Evolutionary conservation across 2,888 invertebrate genomes (phyloP), one percentile per base, ranked within the genome.

Genomic region (Oegoconia quadripuncta): DNA sequence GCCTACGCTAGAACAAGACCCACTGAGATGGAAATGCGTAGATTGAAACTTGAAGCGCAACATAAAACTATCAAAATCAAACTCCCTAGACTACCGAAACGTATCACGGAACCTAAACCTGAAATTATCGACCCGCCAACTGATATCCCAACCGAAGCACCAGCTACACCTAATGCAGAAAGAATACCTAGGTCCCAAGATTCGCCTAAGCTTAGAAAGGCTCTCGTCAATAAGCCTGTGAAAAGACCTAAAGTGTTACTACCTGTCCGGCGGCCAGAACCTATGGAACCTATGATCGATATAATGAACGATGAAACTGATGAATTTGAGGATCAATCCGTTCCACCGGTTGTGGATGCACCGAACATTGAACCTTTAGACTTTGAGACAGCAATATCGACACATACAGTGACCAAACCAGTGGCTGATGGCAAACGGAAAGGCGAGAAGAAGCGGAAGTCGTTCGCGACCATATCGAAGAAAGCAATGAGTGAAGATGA

Each of bases 1-100:
- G 96, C 96, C 0, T 93, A 93, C 50, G 95, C 95, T 1, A 89
- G 96, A 48, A 93, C 94, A 1, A 62, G 55, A 51, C 75, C 76
- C 1, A 49, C 59, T 0, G 58, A 48, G 11, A 31, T 48, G 1
- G 66, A 66, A 38, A 46, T 42, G 35, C 38, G 23, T 6, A 12
- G 38, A 3, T 8, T 42, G n/a, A 42, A 38, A 14, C 32, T 34
- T 7, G 64, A 63, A 41, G 43, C 45, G 1, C 70, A 72, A n/a
- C 49, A 58, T 1, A 78, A 64, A 42, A 45, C 70, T 1, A 60
- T 80, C 9, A 83, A 84, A 52, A 74, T 83, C 0, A 86, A 72
- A 41, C 60, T 83, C 26, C 75, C 82, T 0, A 55, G 65, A 15
- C 64, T 74, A 0, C 72, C 76, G 0, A 78, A 53, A 63, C 77